Evolutionary conservation across 2,888 invertebrate species (phyloP).

Genomic region (Tetragonula carbonaria): DNA sequence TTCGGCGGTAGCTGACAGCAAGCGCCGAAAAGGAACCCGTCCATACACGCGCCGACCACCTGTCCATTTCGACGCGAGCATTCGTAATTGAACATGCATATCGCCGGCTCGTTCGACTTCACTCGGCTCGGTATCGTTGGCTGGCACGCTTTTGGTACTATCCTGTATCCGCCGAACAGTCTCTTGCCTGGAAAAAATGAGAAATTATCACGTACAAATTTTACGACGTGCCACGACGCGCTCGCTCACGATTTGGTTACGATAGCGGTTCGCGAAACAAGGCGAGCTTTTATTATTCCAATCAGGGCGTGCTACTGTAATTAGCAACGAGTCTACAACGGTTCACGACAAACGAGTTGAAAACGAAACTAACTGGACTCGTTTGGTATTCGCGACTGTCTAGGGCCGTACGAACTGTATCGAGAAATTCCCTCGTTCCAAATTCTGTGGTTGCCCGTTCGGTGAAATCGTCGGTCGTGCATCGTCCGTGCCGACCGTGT

Average conservation of each 20-base stretch:
- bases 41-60: constrained; percentile 96
- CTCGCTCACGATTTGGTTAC: neutral
- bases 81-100: constrained; percentile 97
- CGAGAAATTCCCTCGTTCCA: constrained; percentile 19
- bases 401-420: constrained; percentile 16
- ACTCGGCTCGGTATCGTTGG: constrained; percentile 87
- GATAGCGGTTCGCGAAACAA: constrained; percentile 2
- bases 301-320: neutral
- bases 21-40: constrained; percentile 96
- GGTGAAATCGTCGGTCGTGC: constrained; percentile 36
- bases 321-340: constrained; percentile 32
- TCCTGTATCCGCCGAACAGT: constrained; percentile 93
- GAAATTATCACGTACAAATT: neutral
- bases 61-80: constrained; percentile 92
- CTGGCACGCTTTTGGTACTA: constrained; percentile 92
- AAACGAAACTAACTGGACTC: constrained; percentile 40
- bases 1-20: constrained; percentile 91
- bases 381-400: constrained; percentile 52
- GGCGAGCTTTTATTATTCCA: constrained; percentile 13
- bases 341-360: constrained; percentile 31
- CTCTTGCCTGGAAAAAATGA: constrained; percentile 85
- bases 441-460: constrained; percentile 34
- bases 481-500: neutral
- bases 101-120: constrained; percentile 88
- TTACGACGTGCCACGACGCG: neutral